Evolutionary conservation across 2,888 invertebrate species (phyloP).

Genomic region (Limnephilus auricula): DNA sequence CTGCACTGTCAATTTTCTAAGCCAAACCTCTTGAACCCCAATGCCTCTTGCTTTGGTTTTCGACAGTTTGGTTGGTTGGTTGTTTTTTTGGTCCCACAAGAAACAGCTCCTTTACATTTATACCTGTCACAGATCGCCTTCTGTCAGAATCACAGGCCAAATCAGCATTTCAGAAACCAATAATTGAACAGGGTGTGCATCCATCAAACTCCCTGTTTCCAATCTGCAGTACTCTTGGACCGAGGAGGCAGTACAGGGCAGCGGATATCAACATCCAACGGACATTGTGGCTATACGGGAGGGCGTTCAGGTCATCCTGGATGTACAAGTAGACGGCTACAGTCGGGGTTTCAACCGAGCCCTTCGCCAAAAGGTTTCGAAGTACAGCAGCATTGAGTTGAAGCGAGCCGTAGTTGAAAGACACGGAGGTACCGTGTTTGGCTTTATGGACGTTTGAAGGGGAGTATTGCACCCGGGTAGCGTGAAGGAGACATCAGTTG

Average conservation of each 20-base stretch:
- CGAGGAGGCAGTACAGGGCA: conserved; percentile 62
- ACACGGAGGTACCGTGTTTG: conserved; percentile 43
- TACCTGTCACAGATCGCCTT: too few relatives aligned
- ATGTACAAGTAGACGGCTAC: neutral
- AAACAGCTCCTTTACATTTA: too few relatives aligned
- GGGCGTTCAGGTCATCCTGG: neutral
- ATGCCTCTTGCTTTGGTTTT: too few relatives aligned
- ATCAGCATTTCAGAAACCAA: too few relatives aligned
- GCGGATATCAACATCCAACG: neutral
- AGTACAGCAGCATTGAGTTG: neutral
- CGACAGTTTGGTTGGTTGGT: too few relatives aligned
- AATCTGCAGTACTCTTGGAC: conserved; percentile 66
- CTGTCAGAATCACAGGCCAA: too few relatives aligned
- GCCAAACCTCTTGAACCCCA: too few relatives aligned
- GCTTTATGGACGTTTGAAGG: too few relatives aligned
- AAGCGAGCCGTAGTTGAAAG: conserved; percentile 71
- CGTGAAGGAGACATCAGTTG: conserved; percentile 47
- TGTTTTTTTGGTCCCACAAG: too few relatives aligned
- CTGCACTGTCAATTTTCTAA: too few relatives aligned
- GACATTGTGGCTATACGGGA: neutral
- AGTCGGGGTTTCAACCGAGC: neutral
- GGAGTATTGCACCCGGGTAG: conserved; percentile 67
- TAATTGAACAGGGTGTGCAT: conserved; percentile 69
- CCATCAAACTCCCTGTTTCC: conserved; percentile 65
- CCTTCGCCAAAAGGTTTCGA: neutral